Base-by-base conservation (phyloP, 2,888 invertebrate genomes). In the Mystacides longicornis region DNA sequence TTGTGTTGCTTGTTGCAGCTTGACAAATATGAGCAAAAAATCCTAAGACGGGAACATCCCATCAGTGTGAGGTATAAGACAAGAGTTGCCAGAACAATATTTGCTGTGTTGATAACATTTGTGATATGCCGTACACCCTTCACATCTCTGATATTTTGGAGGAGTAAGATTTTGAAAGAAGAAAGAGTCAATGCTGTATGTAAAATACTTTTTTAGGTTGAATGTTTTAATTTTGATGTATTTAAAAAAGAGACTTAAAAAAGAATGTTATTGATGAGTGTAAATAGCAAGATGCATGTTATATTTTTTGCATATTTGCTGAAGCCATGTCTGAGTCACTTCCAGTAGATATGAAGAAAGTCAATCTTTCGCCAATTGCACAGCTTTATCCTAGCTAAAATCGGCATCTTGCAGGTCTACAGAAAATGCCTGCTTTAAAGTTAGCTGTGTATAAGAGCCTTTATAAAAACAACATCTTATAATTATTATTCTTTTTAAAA, bases 71-170 rank as follows among this genome's bases (percentile, higher is more conserved):
- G 77, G 54, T 86, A 86, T 53, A 83, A 83, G 62, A 79, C 81
- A 14, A 79, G 80, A 64, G 87, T 88, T 0, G 81, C 87, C 49
- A 81, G 81, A 64, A 86, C 86, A 60, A 77, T 89, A 48, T 84
- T 88, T 27, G 78, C 83, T 20, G 81, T 90, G 0, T 77, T 89
- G 0, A 59, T 86, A 1, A 79, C 81, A 0, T 86, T 88, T 57
- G 78, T 83, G 47, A 63, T 81, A 1, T 85, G 89, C 63, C 81
- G 89, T 58, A 68, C 87, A 2, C 89, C 90, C 0, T 89, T 88
- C 62, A 89, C 89, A 1, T 79, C 81, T 0, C 67, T 88, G 37
- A 79, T 87, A 4, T 84, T 88, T 62, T 79, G 81, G 68, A 74
- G 86, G 50, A 80, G 80, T 60, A 71, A 74, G 53, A 62, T 78